phyloP scores from a whole-genome alignment of 1,140 invertebrate genomes.

The Sitobion miscanthi region DNA sequence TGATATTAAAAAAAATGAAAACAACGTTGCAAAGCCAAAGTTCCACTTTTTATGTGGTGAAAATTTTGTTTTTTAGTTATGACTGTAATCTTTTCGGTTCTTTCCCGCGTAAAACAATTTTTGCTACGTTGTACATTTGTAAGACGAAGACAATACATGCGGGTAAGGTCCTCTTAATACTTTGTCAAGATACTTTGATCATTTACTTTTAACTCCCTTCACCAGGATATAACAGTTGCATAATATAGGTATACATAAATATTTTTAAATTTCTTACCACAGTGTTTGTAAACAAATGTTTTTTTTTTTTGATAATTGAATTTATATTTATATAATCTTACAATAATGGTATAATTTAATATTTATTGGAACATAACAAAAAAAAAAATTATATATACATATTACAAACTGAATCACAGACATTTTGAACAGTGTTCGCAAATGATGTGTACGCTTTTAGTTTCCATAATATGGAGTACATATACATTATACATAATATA shows the following conservation, averaged over 20 bases:
- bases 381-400: slow-evolving; percentile 47
- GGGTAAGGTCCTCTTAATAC: too few species aligned
- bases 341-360: slow-evolving; percentile 52
- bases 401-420: slow-evolving; percentile 52
- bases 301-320: slow-evolving; percentile 33
- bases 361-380: slow-evolving; percentile 52
- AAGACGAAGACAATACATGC: too few species aligned
- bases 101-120: too few species aligned
- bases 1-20: too few species aligned
- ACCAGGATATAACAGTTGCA: background rate
- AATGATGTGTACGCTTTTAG: slow-evolving; percentile 52
- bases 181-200: background rate
- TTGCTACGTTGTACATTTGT: too few species aligned
- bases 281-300: background rate
- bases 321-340: slow-evolving; percentile 51
- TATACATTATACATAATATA: slow-evolving; percentile 22
- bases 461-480: background rate
- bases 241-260: background rate
- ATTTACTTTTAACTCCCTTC: background rate
- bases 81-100: too few species aligned
- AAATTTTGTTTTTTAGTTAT: too few species aligned
- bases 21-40: too few species aligned
- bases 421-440: slow-evolving; percentile 52
- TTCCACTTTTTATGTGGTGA: too few species aligned
- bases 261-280: background rate